Evolutionary conservation across 1,140 invertebrate genomes (phyloP).

Genomic region (Eupeodes corollae): DNA sequence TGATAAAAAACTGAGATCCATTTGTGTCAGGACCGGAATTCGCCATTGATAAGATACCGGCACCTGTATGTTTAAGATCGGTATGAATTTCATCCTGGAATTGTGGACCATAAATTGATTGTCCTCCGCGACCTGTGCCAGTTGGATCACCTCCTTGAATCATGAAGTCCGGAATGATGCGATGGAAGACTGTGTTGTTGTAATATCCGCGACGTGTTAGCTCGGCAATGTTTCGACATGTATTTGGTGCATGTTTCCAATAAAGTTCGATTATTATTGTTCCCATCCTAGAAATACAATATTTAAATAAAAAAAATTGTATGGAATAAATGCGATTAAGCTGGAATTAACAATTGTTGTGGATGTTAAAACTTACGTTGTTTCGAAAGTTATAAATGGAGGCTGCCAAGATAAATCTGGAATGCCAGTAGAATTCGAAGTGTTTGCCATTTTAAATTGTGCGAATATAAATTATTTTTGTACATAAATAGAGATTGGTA

Average conservation of each 20-base stretch:
- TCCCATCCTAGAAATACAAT: slow-evolving; percentile 69
- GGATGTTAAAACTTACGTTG: slow-evolving; percentile 48
- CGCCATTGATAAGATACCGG: slow-evolving; percentile 54
- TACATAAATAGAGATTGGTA: too few relatives aligned
- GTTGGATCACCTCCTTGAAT: slow-evolving; percentile 94
- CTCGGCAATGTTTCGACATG: slow-evolving; percentile 95
- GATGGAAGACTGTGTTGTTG: slow-evolving; percentile 91
- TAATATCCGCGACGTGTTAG: slow-evolving; percentile 85
- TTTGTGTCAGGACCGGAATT: slow-evolving; percentile 95
- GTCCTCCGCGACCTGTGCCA: slow-evolving; percentile 83
- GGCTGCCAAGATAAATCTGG: slow-evolving; percentile 80
- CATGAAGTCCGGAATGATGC: slow-evolving; percentile 96
- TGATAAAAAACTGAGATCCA: slow-evolving; percentile 98
- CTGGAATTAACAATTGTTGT: not conserved
- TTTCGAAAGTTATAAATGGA: slow-evolving; percentile 67
- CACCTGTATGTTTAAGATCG: slow-evolving; percentile 89
- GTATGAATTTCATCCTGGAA: slow-evolving; percentile 95
- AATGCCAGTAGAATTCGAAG: slow-evolving; percentile 40
- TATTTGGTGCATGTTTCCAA: slow-evolving; percentile 94
- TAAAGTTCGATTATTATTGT: slow-evolving; percentile 85
- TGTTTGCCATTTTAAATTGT: too few relatives aligned
- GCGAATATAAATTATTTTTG: too few relatives aligned
- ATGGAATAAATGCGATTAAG: not conserved
- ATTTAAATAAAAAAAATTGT: not conserved
- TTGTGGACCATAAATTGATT: slow-evolving; percentile 89